These are phyloP conservation scores for Chorisops tibialis DNA, from an alignment of 2,888 invertebrate species.

Conservation along the genomic window DNA sequence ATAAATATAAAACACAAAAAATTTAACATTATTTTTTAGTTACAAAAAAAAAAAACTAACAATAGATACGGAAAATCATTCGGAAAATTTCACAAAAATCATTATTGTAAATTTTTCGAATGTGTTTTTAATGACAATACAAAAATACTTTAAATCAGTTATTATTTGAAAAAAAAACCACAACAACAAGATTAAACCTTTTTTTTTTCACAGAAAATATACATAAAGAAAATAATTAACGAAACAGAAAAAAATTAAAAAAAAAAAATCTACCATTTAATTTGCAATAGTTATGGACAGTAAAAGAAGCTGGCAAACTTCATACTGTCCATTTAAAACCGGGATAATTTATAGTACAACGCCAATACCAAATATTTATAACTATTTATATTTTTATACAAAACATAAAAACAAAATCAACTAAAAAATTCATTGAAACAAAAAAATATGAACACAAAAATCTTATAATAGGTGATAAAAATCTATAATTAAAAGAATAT, in stretches of 20 bases:
- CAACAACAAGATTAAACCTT: slow-evolving; percentile 10
- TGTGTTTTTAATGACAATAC: slow-evolving; percentile 26
- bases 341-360: slow-evolving; percentile 55
- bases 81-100: not conserved
- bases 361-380: slow-evolving; percentile 42
- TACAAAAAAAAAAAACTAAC: slow-evolving; percentile 30
- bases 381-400: slow-evolving; percentile 52
- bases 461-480: slow-evolving; percentile 18
- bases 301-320: slow-evolving; percentile 28
- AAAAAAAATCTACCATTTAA: slow-evolving; percentile 43
- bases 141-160: slow-evolving; percentile 9
- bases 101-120: slow-evolving; percentile 11
- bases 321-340: slow-evolving; percentile 41
- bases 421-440: slow-evolving; percentile 7
- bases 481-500: slow-evolving; percentile 14
- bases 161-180: slow-evolving; percentile 7
- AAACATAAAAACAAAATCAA: slow-evolving; percentile 29
- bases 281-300: slow-evolving; percentile 50
- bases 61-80: slow-evolving; percentile 19
- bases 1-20: slow-evolving; percentile 25
- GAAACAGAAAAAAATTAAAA: slow-evolving; percentile 27
- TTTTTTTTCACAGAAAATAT: slow-evolving; percentile 3
- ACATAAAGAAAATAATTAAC: slow-evolving; percentile 28
- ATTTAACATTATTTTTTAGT: slow-evolving; percentile 31
- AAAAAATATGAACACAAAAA: slow-evolving; percentile 30